Evolutionary conservation across 2,113 vertebrate genomes (phyloP), one percentile per base, ranked within the genome.

Genomic region (Chaenocephalus aceratus): DNA sequence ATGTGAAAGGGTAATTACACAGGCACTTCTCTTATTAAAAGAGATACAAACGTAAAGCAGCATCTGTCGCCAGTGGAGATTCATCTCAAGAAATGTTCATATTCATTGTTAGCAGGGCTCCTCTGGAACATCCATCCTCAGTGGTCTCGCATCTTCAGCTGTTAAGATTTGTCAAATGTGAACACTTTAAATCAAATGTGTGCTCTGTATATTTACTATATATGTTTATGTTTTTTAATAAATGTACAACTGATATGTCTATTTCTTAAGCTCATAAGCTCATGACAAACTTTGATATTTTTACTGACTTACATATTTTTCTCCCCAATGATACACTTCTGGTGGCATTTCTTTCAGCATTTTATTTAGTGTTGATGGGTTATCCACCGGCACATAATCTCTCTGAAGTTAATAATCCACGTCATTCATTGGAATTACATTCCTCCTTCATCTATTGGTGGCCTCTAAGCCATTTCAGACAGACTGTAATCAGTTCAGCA

Each of bases 381-480:
- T 82, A 61, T 72, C 80, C 76, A 73, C 52, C 18, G 62, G 21
- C 61, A 58, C 58, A 57, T 84, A 75, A 83, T 81, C 84, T 83
- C 59, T 82, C 77, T 82, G 82, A 80, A 79, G 86, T 78, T 82
- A 84, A 78, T 84, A 86, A 91, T 66, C 79, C 82, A 62, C 81
- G 80, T 77, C 84, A 88, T 61, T 84, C 78, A 64, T 73, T 80
- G 60, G 53, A 81, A 87, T 88, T 83, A 60, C 75, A 81, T 88
- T 86, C 73, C 59, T 57, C 56, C 59, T 36, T 49, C 23, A 13
- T 85, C 13, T 76, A 79, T 78, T 44, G 67, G 51, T 36, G 61
- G 79, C 44, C 68, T 64, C 2, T 21, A 62, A 86, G 54, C 80
- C 60, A 72, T 77, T 79, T 87, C 79, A 85, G 34, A 79, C 26